Base-by-base conservation (phyloP, 1,140 invertebrate genomes). In the Littorina saxatilis region DNA sequence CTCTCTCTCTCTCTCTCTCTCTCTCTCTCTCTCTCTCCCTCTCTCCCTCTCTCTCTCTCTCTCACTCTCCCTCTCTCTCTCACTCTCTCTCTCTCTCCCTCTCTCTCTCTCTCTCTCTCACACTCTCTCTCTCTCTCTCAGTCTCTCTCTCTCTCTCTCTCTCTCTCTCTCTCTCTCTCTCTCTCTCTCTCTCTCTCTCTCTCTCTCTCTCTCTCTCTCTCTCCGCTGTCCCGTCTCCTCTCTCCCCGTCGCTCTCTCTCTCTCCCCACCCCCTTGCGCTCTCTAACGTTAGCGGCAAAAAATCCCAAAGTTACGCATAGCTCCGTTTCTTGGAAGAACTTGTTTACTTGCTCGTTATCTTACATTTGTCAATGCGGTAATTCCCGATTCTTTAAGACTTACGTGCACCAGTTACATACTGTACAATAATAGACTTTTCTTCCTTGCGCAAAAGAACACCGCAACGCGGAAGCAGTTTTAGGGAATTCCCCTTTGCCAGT, bases 11-110 rank as follows among this genome's bases (percentile, higher is more conserved):
- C 55, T 58, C 0, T 58, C 55, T 58, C 0, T 58, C 55, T 58
- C 0, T 58, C 55, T 58, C 1, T 58, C 15, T 58, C 55, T 58
- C 55, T 58, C 55, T 58, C 55, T 58, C 15, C n/a, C 55, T 58
- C 23, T 58, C 55, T 58, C 55, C n/a, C 55, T 58, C 15, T 58
- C 55, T 58, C 55, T 58, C 55, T 58, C 55, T 58, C 55, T 58
- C 15, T 58, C 55, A 15, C 55, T 58, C 55, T 58, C 55, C n/a
- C 55, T 58, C 15, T 58, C 55, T 58, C 55, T 58, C 15, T 58
- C 55, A 15, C 55, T 58, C 55, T 58, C 15, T 58, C 55, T 58
- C 55, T 58, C 15, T 58, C 55, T 58, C 55, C n/a, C 55, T 11
- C 4, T 58, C 55, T 58, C 7, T 58, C 55, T 58, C 55, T 58